These are phyloP conservation scores for Maniola jurtina DNA, from an alignment of 1,140 invertebrate species.

Conservation along the genomic window DNA sequence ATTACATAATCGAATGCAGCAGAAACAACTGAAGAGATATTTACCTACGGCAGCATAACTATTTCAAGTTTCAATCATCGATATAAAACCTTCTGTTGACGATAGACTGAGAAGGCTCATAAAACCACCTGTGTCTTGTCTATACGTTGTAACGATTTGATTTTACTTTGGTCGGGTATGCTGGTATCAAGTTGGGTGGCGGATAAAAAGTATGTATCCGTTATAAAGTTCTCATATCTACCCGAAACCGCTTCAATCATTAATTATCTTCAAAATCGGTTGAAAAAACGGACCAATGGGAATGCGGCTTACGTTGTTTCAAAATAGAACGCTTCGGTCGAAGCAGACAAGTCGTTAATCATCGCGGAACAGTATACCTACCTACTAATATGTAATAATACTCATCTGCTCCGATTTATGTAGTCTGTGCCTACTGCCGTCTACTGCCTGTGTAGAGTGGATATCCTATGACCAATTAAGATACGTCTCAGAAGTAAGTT, in stretches of 20 bases:
- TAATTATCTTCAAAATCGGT: conserved; percentile 68
- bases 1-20: too few relatives aligned
- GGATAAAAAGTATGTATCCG: too few relatives aligned
- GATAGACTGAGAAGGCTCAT: too few relatives aligned
- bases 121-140: too few relatives aligned
- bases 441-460: conserved; percentile 9
- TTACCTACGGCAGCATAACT: too few relatives aligned
- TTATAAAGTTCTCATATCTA: conserved; percentile 47
- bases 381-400: conserved; percentile 41
- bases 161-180: too few relatives aligned
- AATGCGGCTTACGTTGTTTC: conserved; percentile 51
- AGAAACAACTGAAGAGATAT: too few relatives aligned
- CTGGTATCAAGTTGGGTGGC: too few relatives aligned
- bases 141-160: too few relatives aligned
- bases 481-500: background rate
- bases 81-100: too few relatives aligned
- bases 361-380: conserved; percentile 46
- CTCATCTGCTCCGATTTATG: conserved; percentile 24
- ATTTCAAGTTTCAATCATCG: too few relatives aligned
- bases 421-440: conserved; percentile 19
- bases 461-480: conserved; percentile 33
- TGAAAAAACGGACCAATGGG: conserved; percentile 64
- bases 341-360: conserved; percentile 65
- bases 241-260: conserved; percentile 53
- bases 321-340: conserved; percentile 60